A percentile compares a stretch with the other conserved stretches of the same genome.
Evolutionary conservation across 2,888 invertebrate genomes (phyloP).

Genomic region (Pediacus dermestoides): DNA sequence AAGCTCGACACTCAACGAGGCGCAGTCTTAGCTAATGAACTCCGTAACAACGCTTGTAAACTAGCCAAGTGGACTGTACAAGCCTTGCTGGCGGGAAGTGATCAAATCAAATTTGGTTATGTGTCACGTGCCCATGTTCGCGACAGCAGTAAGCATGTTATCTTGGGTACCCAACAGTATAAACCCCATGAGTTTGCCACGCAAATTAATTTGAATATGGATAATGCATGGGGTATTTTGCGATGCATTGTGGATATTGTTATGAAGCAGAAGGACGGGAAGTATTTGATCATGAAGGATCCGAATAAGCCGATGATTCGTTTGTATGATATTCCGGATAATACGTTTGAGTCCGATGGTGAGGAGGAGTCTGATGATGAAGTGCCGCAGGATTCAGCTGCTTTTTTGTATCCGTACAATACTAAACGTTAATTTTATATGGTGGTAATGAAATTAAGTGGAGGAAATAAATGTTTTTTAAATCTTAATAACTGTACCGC

Average conservation of each 20-base stretch:
- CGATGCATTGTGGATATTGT: conserved; percentile 96
- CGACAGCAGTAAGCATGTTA: conserved; percentile 94
- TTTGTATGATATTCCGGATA: conserved; percentile 96
- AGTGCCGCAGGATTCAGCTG: conserved; percentile 44
- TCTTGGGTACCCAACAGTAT: conserved; percentile 95
- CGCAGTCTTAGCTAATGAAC: conserved; percentile 95
- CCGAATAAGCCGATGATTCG: conserved; percentile 98
- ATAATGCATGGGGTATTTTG: conserved; percentile 98
- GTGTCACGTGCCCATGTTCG: conserved; percentile 93
- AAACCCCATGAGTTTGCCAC: conserved; percentile 98
- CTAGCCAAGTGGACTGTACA: conserved; percentile 98
- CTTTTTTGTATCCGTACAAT: conserved; percentile 48
- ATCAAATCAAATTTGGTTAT: conserved; percentile 98
- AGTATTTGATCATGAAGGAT: conserved; percentile 97
- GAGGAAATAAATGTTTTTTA: too few relatives aligned
- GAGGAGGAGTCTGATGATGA: conserved; percentile 83
- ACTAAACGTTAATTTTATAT: conserved; percentile 20
- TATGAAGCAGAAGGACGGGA: conserved; percentile 95
- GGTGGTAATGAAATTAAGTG: too few relatives aligned
- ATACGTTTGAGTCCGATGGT: conserved; percentile 97
- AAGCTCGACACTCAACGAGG: conserved; percentile 97
- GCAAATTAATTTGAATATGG: conserved; percentile 98
- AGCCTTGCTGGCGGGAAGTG: conserved; percentile 89
- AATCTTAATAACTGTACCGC: too few relatives aligned
- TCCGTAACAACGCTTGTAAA: conserved; percentile 99